These are phyloP conservation scores for Itoplectis maculator DNA, from an alignment of 2,888 invertebrate species.

Conservation along the genomic window DNA sequence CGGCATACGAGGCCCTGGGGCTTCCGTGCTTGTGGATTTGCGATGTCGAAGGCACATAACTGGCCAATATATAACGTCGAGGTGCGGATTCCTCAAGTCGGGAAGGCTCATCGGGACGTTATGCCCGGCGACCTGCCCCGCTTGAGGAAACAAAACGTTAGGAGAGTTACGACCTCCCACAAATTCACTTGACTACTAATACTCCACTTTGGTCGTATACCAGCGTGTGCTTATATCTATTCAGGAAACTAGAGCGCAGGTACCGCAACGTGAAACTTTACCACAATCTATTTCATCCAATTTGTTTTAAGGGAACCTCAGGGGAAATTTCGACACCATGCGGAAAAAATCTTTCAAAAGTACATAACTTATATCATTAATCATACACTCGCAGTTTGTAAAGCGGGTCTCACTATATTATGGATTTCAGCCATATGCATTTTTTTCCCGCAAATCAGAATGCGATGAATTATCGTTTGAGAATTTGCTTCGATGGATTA, in stretches of 20 bases:
- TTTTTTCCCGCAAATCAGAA: not conserved
- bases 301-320: not conserved
- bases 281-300: not conserved
- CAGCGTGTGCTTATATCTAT: not conserved
- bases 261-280: not conserved
- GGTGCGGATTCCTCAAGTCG: conserved; percentile 37
- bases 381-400: not conserved
- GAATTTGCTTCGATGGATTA: conserved; percentile 1
- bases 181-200: conserved; percentile 42
- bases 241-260: not conserved
- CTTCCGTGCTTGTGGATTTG: conserved; percentile 23
- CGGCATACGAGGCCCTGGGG: not conserved
- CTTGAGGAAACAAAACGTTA: conserved; percentile 23
- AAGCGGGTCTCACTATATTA: too few relatives aligned
- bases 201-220: conserved; percentile 23
- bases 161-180: conserved; percentile 38
- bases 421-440: too few relatives aligned
- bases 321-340: not conserved
- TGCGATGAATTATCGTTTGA: not conserved
- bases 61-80: conserved; percentile 26
- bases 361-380: not conserved
- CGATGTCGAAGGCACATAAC: conserved; percentile 27
- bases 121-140: not conserved
- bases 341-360: not conserved
- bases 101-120: conserved; percentile 13